Evolutionary conservation across 2,797 vertebrate genomes (phyloP).

Genomic region (Neoniphon sammara): DNA sequence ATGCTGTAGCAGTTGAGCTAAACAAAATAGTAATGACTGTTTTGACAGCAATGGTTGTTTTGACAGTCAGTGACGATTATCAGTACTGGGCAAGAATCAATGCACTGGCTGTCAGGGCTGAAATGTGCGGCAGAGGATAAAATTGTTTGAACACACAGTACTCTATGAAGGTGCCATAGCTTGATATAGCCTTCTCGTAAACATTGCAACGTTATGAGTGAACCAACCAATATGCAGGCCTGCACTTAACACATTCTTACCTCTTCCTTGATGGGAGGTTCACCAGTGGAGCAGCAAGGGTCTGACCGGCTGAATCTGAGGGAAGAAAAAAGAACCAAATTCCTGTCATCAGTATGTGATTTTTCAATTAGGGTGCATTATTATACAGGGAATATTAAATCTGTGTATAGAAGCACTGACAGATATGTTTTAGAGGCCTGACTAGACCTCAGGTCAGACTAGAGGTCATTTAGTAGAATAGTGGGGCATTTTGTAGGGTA

Average conservation of each 20-base stretch:
- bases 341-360: constrained; percentile 19
- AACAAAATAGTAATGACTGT: constrained; percentile 19
- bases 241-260: constrained; percentile 76
- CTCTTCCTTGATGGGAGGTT: constrained; percentile 97
- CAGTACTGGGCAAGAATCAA: constrained; percentile 56
- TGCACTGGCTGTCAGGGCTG: constrained; percentile 28
- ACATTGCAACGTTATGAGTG: constrained; percentile 50
- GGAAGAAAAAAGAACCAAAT: constrained; percentile 41
- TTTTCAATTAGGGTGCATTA: constrained; percentile 23
- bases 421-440: constrained; percentile 17
- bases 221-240: constrained; percentile 25
- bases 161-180: constrained; percentile 60
- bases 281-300: constrained; percentile 91
- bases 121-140: constrained; percentile 52
- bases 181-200: constrained; percentile 46
- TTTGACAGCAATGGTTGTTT: constrained; percentile 50
- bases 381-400: constrained; percentile 12
- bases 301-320: constrained; percentile 92
- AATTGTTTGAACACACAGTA: constrained; percentile 46
- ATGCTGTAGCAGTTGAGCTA: neutral
- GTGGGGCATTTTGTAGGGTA: neutral
- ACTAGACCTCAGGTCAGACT: constrained; percentile 7
- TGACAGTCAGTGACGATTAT: constrained; percentile 54
- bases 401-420: constrained; percentile 3
- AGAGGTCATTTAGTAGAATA: neutral